Base-by-base conservation (phyloP, 2,888 invertebrate species). In the Nipponacmea schrenckii region DNA sequence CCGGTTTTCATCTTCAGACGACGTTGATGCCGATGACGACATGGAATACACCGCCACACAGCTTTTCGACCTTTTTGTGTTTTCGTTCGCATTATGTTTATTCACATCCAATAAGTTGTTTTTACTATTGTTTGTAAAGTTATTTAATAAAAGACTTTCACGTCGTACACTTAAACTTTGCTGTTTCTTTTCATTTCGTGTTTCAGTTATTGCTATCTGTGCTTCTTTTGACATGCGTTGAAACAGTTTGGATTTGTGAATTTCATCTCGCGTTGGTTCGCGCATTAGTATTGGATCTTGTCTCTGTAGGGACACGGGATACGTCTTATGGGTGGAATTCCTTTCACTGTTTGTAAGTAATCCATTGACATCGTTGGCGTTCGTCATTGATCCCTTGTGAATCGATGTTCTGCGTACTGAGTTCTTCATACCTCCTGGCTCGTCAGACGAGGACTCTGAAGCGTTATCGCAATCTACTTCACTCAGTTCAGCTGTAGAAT, bases 181-280 rank as follows among this genome's bases (percentile, higher is more conserved):
- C 48, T 2, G 64, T 64, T 15, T 64, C 56, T n/a, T 56, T 56
- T 56, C 56, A 24, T 24, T 24, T 12, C 20, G 56, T 8, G 56
- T 56, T 56, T 56, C 56, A 3, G 20, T 56, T 24, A 56, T 56
- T 20, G 56, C 56, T 14, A 24, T 56, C 14, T 56, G 56, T 10
- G 56, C 56, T 24, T 56, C 56, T 56, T 56, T 56, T 12, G 56
- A 56, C 56, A 56, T 56, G 10, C 56, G 20, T 56, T 56, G 56
- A 24, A 56, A 56, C 20, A 56, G 24, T 56, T 56, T 56, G 1
- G 56, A 56, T 39, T 39, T 39, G 39, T 39, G 39, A 5, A 39
- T 5, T 39, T 39, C 39, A 7, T 39, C 39, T 5, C 39, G 39
- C 39, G 39, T 39, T 39, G 39, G 39, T 39, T 39, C 39, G 10